Conservation (phyloP, 2,888 invertebrate genomes). For the Thera obeliscata region DNA sequence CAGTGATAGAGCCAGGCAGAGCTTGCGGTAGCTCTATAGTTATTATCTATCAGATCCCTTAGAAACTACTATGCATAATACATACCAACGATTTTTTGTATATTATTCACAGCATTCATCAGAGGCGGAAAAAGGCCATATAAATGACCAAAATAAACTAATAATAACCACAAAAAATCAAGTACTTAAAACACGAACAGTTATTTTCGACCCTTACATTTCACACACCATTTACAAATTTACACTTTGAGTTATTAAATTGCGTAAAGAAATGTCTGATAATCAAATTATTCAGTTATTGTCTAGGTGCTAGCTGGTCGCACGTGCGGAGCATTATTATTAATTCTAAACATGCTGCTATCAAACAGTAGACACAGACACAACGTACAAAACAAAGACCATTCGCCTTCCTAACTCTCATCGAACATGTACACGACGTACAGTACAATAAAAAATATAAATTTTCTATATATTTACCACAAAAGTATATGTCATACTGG, state of each 20-base stretch:
- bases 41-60: too few relatives aligned
- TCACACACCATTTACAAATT: constrained; percentile 8
- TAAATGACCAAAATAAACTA: not conserved
- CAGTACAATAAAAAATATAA: too few relatives aligned
- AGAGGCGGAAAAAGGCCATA: not conserved
- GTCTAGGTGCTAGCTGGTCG: constrained; percentile 67
- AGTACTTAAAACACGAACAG: not conserved
- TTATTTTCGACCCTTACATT: not conserved
- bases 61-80: too few relatives aligned
- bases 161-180: not conserved
- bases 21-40: too few relatives aligned
- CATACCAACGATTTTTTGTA: too few relatives aligned
- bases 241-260: constrained; percentile 42
- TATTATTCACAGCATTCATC: too few relatives aligned
- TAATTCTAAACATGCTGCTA: constrained; percentile 52
- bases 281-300: constrained; percentile 68
- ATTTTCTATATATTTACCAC: too few relatives aligned
- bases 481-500: too few relatives aligned
- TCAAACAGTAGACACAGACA: constrained; percentile 9
- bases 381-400: not conserved
- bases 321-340: constrained; percentile 67
- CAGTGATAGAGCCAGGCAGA: too few relatives aligned
- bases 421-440: too few relatives aligned
- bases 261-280: constrained; percentile 53
- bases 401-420: too few relatives aligned